phyloP scores from a whole-genome alignment of 2,888 invertebrate genomes.

The Liopterus haemorrhoidalis region DNA sequence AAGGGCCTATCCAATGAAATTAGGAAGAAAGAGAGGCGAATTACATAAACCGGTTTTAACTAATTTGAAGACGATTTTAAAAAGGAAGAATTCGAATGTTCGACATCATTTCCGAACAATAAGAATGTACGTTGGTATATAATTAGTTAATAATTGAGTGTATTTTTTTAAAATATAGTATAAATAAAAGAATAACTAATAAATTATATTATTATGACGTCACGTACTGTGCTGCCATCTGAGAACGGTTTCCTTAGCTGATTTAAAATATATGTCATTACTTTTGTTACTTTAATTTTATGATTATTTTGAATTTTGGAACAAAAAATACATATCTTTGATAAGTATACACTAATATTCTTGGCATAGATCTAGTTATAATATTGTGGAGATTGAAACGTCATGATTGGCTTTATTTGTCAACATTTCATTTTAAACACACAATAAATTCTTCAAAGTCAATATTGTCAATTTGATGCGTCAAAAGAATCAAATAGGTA shows the following conservation, averaged over 20 bases:
- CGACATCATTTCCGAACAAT: constrained; percentile 43
- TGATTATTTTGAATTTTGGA: background rate
- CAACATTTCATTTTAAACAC: no score
- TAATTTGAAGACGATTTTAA: constrained; percentile 39
- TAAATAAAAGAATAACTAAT: no score
- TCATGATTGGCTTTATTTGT: no score
- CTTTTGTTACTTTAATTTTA: background rate
- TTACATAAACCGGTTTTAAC: constrained; percentile 36
- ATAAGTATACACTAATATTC: no score
- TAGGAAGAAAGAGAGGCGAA: constrained; percentile 36
- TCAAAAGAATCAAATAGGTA: no score
- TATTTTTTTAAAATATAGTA: background rate
- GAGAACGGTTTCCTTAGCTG: background rate
- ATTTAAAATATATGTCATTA: background rate
- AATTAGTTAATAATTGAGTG: background rate
- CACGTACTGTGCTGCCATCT: no score
- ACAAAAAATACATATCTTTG: no score
- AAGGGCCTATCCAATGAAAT: constrained; percentile 36
- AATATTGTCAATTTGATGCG: no score
- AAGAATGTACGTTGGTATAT: constrained; percentile 40
- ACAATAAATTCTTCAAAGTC: no score
- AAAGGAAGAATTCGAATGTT: constrained; percentile 39
- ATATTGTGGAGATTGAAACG: no score
- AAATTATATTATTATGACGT: no score
- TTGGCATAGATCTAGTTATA: no score